Percentiles rank a stretch among this genome's conserved stretches.
These are phyloP conservation scores for Smutsia temminckii DNA, from an alignment of 2,797 vertebrate genomes.

Conservation along the genomic window DNA sequence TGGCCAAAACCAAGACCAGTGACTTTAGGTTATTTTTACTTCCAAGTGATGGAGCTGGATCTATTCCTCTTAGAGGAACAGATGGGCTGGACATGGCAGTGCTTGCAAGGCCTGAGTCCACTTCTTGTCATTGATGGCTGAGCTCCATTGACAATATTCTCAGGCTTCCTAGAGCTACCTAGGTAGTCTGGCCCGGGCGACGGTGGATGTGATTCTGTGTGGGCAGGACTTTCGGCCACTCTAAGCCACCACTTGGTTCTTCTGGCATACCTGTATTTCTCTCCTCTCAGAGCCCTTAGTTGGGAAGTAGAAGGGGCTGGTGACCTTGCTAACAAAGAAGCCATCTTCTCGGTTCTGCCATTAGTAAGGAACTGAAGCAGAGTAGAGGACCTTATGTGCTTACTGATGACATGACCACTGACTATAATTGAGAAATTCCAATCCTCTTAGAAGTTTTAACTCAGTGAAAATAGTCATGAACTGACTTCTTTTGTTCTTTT, in stretches of 20 bases:
- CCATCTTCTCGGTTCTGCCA: neutral
- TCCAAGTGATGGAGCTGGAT: neutral
- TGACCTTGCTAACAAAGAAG: neutral
- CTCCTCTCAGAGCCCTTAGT: neutral
- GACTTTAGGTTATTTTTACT: constrained; percentile 44
- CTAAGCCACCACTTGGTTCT: neutral
- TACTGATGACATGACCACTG: neutral
- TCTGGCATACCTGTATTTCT: neutral
- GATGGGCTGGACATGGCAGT: neutral
- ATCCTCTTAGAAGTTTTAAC: neutral
- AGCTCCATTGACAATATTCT: neutral
- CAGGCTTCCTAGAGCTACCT: neutral
- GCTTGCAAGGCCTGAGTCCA: neutral
- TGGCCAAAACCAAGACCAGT: constrained; percentile 2
- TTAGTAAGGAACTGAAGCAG: neutral
- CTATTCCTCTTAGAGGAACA: neutral
- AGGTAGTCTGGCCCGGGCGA: neutral
- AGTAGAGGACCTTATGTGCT: neutral
- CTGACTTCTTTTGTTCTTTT: neutral
- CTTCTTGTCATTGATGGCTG: neutral
- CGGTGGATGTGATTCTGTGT: neutral
- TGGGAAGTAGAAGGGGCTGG: neutral
- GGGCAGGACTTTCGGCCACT: neutral
- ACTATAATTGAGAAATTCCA: neutral
- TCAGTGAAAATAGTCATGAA: neutral